Evolutionary conservation across 1,140 invertebrate species (phyloP).

Genomic region (Meloidogyne floridensis): DNA sequence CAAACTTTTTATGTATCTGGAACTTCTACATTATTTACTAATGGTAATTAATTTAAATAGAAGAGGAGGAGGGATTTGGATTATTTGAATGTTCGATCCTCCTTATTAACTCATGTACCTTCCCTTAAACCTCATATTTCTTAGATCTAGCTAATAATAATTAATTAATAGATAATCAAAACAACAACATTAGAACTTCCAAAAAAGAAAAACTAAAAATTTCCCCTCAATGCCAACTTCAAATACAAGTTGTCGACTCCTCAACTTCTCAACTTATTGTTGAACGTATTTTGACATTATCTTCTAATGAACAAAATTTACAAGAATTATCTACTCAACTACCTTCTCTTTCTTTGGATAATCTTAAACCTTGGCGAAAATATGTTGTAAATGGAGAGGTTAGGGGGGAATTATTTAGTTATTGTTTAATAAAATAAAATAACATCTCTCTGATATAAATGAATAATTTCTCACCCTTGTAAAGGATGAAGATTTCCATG

Average conservation of each 20-base stretch:
- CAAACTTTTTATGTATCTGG: conserved; percentile 21
- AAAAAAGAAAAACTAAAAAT: conserved; percentile 16
- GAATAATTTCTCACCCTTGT: too few relatives aligned
- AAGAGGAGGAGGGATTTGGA: too few relatives aligned
- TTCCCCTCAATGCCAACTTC: conserved; percentile 34
- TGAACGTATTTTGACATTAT: conserved; percentile 29
- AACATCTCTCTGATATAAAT: too few relatives aligned
- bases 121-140: too few relatives aligned
- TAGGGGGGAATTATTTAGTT: background rate
- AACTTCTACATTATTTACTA: background rate
- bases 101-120: too few relatives aligned
- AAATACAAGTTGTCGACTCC: conserved; percentile 29
- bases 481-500: too few relatives aligned
- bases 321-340: background rate
- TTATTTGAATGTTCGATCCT: too few relatives aligned
- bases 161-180: background rate
- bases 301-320: conserved; percentile 18
- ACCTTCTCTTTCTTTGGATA: conserved; percentile 41
- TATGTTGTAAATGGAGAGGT: conserved; percentile 56
- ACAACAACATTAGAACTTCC: background rate
- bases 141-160: too few relatives aligned
- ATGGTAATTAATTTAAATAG: background rate
- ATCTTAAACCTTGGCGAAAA: conserved; percentile 56
- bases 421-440: too few relatives aligned
- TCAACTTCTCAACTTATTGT: conserved; percentile 3